phyloP scores from a whole-genome alignment of 2,888 invertebrate species.

The Lasioglossum pauxillum region DNA sequence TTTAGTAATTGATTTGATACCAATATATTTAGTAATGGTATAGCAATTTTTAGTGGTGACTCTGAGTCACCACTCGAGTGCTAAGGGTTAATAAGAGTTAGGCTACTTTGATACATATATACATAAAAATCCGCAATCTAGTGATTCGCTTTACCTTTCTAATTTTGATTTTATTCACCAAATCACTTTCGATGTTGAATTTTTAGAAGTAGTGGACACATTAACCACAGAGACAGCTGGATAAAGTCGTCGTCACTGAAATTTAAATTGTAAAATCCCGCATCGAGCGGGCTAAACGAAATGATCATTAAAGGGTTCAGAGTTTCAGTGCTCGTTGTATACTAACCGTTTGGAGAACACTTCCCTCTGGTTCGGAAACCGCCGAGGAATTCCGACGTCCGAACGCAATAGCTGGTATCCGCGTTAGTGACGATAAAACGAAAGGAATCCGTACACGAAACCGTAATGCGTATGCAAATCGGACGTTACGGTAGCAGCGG shows the following conservation, averaged over 20 bases:
- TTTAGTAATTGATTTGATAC: too few relatives aligned
- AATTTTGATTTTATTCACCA: background rate
- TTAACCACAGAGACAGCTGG: background rate
- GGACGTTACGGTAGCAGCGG: background rate
- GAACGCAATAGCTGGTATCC: background rate
- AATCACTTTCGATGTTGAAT: background rate
- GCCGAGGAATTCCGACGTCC: background rate
- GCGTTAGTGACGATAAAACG: conserved; percentile 4
- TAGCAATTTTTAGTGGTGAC: too few relatives aligned
- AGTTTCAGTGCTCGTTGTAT: background rate
- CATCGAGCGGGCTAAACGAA: background rate
- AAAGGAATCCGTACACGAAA: conserved; percentile 7
- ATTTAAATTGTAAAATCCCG: background rate
- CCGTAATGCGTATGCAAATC: conserved; percentile 22
- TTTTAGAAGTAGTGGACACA: background rate
- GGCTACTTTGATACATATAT: background rate
- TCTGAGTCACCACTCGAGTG: too few relatives aligned
- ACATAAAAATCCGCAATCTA: background rate
- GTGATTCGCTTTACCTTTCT: background rate
- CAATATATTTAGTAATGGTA: too few relatives aligned
- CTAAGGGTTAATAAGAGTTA: too few relatives aligned
- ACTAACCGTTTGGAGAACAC: background rate
- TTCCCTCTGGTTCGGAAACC: background rate
- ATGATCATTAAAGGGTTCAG: background rate
- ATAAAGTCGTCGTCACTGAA: background rate